Conservation (phyloP, 53 echinoderm and acorn worm genomes). For the Holothuria leucospilota region DNA sequence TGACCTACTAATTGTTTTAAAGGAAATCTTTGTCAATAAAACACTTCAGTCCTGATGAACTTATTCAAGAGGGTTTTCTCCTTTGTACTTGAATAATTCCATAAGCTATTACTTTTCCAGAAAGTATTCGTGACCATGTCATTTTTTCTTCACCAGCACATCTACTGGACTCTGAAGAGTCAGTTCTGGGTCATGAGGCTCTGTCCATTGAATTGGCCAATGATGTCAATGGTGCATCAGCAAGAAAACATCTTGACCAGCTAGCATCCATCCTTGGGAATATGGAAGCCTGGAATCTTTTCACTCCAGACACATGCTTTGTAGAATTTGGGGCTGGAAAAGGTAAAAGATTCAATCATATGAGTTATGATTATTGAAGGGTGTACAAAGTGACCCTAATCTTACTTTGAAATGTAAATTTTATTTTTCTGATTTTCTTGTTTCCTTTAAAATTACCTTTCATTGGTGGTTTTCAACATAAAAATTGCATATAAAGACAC, state of each 20-base stretch:
- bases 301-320: constrained; percentile 56
- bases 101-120: too few species aligned
- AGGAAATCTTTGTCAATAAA: too few species aligned
- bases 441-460: too few species aligned
- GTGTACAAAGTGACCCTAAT: too few species aligned
- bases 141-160: background rate
- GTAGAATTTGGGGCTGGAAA: constrained; percentile 80
- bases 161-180: constrained; percentile 14
- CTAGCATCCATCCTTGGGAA: constrained; percentile 67
- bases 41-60: too few species aligned
- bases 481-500: too few species aligned
- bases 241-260: constrained; percentile 73
- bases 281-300: constrained; percentile 46
- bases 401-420: too few species aligned
- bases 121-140: background rate
- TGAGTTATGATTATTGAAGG: background rate
- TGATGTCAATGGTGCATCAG: constrained; percentile 62
- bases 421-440: too few species aligned
- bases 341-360: constrained; percentile 26
- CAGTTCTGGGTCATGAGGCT: constrained; percentile 51
- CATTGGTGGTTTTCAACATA: too few species aligned
- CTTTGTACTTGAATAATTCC: too few species aligned
- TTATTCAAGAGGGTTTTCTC: too few species aligned
- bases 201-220: constrained; percentile 50
- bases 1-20: too few species aligned